Evolutionary conservation across 2,797 vertebrate species (phyloP).

Genomic region (Chromis chromis): DNA sequence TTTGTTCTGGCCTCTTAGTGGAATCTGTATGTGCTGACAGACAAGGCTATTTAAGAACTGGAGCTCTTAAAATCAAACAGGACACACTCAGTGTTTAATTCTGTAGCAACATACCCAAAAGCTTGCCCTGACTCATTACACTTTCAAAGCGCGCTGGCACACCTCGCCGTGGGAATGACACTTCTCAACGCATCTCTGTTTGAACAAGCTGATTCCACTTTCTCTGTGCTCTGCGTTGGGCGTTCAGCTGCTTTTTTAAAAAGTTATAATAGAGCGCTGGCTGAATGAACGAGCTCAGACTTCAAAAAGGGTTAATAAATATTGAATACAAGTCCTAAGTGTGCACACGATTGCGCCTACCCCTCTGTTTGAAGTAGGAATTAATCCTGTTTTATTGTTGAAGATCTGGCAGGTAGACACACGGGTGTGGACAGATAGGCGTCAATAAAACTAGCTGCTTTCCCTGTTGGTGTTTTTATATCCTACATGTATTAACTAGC

Average conservation of each 20-base stretch:
- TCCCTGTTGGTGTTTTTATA: constrained; percentile 10
- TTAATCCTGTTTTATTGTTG: constrained; percentile 45
- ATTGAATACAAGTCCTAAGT: constrained; percentile 41
- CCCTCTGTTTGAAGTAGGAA: constrained; percentile 60
- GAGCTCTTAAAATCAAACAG: constrained; percentile 81
- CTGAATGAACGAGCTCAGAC: constrained; percentile 53
- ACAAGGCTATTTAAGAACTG: constrained; percentile 75
- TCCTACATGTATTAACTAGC: not conserved
- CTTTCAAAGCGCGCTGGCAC: constrained; percentile 74
- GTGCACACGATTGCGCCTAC: constrained; percentile 35
- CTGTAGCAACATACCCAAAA: constrained; percentile 69
- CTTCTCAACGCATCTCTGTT: constrained; percentile 79
- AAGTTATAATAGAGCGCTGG: constrained; percentile 43
- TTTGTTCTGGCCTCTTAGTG: constrained; percentile 75
- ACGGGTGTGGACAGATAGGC: constrained; percentile 47
- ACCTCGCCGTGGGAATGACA: constrained; percentile 83
- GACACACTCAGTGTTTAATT: constrained; percentile 71
- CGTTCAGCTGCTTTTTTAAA: constrained; percentile 55
- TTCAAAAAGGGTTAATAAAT: constrained; percentile 60
- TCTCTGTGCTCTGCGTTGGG: constrained; percentile 60
- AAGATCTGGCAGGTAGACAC: constrained; percentile 31
- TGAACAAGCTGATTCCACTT: constrained; percentile 80
- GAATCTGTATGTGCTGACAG: constrained; percentile 80
- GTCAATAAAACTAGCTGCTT: constrained; percentile 25
- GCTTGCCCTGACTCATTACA: constrained; percentile 82